Base-by-base conservation (phyloP, 2,888 invertebrate genomes). In the Oligia latruncula region DNA sequence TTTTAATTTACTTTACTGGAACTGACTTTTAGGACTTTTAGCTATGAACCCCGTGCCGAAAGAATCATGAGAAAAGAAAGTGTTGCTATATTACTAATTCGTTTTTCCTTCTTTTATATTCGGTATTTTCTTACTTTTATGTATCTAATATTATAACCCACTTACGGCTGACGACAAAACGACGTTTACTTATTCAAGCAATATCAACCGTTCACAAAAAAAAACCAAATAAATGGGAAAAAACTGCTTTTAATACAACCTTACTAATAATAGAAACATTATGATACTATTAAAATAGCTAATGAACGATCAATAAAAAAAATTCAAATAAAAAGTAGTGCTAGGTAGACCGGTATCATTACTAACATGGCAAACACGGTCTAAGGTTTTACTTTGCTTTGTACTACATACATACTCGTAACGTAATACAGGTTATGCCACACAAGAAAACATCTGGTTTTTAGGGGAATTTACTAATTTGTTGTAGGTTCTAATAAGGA, bases 21-120 rank as follows among this genome's bases (percentile, higher is more conserved):
- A 11, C 55, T 77, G 60, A 60, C 29, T 71, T 76, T n/a, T 23
- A 52, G 60, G 52, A 40, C 13, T 77, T 82, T 75, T 29, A 77
- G 71, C 66, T 2, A 4, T 43, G 40, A 70, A 17, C 20, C 23
- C 15, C 1, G 17, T n/a, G 46, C 23, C 20, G 20, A 20, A 8
- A 5, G 13, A n/a, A 29, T 8, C 29, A 29, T 15, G 23, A 70
- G 40, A 23, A 52, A 35, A 52, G 1, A 13, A 60, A 46, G 29
- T 55, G 52, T 62, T 81, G 29, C 81, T 49, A 23, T 5, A 49
- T 2, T n/a, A 58, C 13, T 46, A 20, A 71, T 65, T 40, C 3
- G 5, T 9, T 58, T 65, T 40, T n/a, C 13, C 23, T 4, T 52
- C 9, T 43, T 43, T 23, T 29, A 55, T 20, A n/a, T 20, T 64